Evolutionary conservation across 1,140 invertebrate species (phyloP).

Genomic region (Drosophila trapezifrons): DNA sequence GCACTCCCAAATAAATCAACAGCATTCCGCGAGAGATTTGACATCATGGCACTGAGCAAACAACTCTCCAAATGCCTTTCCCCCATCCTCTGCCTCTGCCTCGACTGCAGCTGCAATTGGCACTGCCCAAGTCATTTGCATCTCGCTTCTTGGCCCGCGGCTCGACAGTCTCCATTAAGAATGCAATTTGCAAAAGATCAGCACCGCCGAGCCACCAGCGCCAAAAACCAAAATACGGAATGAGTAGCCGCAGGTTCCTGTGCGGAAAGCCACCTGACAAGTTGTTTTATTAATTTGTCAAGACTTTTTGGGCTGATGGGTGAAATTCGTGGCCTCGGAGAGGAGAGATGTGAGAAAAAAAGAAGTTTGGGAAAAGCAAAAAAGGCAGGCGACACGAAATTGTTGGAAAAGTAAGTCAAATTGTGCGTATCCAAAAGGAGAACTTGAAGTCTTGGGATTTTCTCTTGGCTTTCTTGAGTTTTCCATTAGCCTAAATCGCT

Average conservation of each 20-base stretch:
- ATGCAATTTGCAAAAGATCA: conserved; percentile 67
- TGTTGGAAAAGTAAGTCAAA: conserved; percentile 59
- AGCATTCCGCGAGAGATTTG: conserved; percentile 17
- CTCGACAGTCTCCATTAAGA: conserved; percentile 62
- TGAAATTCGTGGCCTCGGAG: conserved; percentile 54
- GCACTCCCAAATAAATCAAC: conserved; percentile 4
- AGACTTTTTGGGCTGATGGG: conserved; percentile 69
- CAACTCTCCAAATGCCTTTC: conserved; percentile 21
- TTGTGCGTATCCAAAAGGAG: conserved; percentile 14
- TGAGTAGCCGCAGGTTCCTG: conserved; percentile 46
- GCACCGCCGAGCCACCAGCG: conserved; percentile 12
- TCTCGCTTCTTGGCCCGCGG: conserved; percentile 30
- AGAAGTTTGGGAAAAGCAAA: conserved; percentile 15
- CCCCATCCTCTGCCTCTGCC: background rate
- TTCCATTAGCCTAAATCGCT: conserved; percentile 10
- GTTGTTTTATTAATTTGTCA: conserved; percentile 75
- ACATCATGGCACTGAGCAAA: conserved; percentile 19
- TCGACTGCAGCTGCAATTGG: conserved; percentile 27
- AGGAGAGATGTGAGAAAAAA: conserved; percentile 7
- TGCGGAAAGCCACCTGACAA: conserved; percentile 54
- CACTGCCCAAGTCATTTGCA: conserved; percentile 60
- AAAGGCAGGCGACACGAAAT: conserved; percentile 15
- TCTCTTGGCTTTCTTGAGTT: conserved; percentile 6
- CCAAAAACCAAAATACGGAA: conserved; percentile 19
- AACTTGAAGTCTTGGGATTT: conserved; percentile 5